Evolutionary conservation across 2,797 vertebrate species (phyloP).

Genomic region (Oreochromis grahami): DNA sequence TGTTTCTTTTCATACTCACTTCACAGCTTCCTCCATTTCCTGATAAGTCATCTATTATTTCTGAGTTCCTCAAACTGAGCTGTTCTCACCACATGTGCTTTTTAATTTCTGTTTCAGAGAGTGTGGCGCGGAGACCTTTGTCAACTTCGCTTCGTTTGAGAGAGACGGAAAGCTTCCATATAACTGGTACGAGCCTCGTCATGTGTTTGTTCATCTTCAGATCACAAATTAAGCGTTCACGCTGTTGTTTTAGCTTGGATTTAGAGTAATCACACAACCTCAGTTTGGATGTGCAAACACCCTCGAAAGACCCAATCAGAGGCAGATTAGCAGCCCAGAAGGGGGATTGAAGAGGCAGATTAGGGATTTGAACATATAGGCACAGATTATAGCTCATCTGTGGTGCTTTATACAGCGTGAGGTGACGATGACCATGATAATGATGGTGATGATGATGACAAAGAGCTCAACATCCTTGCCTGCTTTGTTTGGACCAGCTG

Average conservation of each 20-base stretch:
- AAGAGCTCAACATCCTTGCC: neutral
- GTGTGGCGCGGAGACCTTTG: slow-evolving; percentile 92
- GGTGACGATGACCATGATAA: neutral
- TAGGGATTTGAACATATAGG: slow-evolving; percentile 7
- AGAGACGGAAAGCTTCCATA: slow-evolving; percentile 94
- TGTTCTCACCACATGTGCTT: neutral
- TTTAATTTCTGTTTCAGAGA: slow-evolving; percentile 74
- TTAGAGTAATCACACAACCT: neutral
- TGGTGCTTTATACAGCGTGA: neutral
- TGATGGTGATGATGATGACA: neutral
- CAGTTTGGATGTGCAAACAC: neutral
- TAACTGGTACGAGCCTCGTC: slow-evolving; percentile 83
- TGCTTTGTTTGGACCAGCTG: neutral
- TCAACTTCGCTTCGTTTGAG: slow-evolving; percentile 95
- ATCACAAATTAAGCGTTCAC: neutral
- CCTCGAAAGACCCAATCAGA: neutral
- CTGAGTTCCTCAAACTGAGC: slow-evolving; percentile 13
- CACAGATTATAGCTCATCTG: slow-evolving; percentile 5
- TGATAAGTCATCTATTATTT: slow-evolving; percentile 18
- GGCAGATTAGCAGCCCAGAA: slow-evolving; percentile 8
- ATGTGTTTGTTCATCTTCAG: neutral
- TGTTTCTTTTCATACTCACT: neutral
- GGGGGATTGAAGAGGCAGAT: slow-evolving; percentile 24
- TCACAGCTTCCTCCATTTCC: slow-evolving; percentile 18
- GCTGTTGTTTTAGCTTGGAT: neutral